Evolutionary conservation across 2,113 vertebrate species (phyloP).

Genomic region (Etheostoma cragini): DNA sequence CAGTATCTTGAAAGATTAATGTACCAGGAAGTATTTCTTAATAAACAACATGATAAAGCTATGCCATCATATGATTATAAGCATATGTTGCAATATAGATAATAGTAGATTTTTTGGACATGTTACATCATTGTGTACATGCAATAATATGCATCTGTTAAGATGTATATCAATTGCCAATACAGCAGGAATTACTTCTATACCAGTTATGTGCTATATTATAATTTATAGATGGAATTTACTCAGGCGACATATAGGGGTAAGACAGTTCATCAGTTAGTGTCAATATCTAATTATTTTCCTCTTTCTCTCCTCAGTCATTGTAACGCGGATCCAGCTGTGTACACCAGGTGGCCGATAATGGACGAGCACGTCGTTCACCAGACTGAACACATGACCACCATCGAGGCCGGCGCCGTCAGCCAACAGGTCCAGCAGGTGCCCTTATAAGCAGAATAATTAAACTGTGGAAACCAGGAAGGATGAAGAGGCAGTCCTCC

Average conservation of each 20-base stretch:
- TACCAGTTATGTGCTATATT: background rate
- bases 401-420: slow-evolving; percentile 95
- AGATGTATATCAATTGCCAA: background rate
- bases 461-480: background rate
- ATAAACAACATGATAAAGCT: background rate
- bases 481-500: background rate
- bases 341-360: slow-evolving; percentile 74
- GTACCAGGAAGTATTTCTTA: background rate
- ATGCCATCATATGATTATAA: background rate
- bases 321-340: slow-evolving; percentile 42
- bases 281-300: background rate
- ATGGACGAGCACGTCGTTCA: slow-evolving; percentile 96
- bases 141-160: background rate
- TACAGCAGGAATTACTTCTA: background rate
- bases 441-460: slow-evolving; percentile 41
- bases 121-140: background rate
- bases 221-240: background rate
- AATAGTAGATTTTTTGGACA: background rate
- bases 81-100: background rate
- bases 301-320: slow-evolving; percentile 37
- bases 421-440: slow-evolving; percentile 94
- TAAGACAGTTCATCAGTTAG: background rate
- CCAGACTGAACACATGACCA: slow-evolving; percentile 95
- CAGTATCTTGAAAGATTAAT: background rate
- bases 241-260: background rate